A percentile compares a stretch with the other conserved stretches of the same genome.
phyloP scores from a whole-genome alignment of 2,797 vertebrate species.

The Trachurus trachurus region DNA sequence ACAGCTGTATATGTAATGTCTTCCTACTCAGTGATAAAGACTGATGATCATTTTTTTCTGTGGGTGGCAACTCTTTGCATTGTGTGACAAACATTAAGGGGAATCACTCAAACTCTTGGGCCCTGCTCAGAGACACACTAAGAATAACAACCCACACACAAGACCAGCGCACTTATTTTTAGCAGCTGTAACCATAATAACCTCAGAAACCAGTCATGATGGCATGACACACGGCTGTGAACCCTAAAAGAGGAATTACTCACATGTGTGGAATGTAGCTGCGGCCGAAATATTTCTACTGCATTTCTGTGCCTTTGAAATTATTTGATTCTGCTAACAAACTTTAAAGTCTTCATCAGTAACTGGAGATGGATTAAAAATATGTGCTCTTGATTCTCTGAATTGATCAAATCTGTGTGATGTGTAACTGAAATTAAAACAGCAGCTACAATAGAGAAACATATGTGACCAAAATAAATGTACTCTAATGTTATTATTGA shows the following conservation, averaged over 20 bases:
- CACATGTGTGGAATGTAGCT: conserved; percentile 30
- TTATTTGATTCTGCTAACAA: not conserved
- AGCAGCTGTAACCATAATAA: conserved; percentile 34
- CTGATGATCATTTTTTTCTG: not conserved
- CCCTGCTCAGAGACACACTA: conserved; percentile 7
- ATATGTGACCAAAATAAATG: not conserved
- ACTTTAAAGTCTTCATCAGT: not conserved
- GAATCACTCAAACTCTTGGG: conserved; percentile 41
- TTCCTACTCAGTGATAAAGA: too few species aligned
- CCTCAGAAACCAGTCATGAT: conserved; percentile 25
- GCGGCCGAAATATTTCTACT: not conserved
- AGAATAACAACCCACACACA: conserved; percentile 37
- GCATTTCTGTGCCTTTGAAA: not conserved
- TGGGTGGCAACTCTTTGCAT: too few species aligned
- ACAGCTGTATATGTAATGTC: too few species aligned
- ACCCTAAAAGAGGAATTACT: conserved; percentile 47
- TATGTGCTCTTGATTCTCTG: not conserved
- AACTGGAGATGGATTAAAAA: not conserved
- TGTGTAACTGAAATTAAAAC: not conserved
- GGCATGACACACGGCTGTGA: conserved; percentile 26
- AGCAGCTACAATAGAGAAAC: not conserved
- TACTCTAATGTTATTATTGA: too few species aligned
- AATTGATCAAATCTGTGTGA: not conserved
- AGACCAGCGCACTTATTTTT: conserved; percentile 37
- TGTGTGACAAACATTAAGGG: conserved; percentile 6